These are phyloP conservation scores for Epinephelus lanceolatus DNA, from an alignment of 2,113 vertebrate genomes.

Conservation along the genomic window DNA sequence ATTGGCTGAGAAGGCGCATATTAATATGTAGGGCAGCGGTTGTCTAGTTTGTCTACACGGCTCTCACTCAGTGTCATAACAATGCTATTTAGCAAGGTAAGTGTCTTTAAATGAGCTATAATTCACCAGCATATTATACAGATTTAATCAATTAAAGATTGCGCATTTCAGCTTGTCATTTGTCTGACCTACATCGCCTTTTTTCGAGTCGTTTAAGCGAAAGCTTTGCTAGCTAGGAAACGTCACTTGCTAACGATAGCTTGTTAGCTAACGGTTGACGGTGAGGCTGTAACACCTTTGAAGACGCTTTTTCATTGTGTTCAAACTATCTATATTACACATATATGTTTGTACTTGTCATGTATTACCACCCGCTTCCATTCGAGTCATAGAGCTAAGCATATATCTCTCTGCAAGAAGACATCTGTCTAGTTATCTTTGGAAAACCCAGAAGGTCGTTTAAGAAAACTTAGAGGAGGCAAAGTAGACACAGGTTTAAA, in stretches of 20 bases:
- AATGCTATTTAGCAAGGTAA: conserved; percentile 77
- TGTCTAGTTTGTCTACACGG: fast-evolving
- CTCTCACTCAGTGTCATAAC: fast-evolving
- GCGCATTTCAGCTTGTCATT: not conserved
- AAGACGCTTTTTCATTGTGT: too few species aligned
- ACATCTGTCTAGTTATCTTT: not conserved
- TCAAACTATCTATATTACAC: not conserved
- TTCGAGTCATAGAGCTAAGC: not conserved
- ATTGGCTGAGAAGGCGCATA: conserved; percentile 48
- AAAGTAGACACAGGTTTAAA: too few species aligned
- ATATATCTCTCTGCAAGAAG: not conserved
- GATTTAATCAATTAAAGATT: fast-evolving
- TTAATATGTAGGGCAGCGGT: not conserved
- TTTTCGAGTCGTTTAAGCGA: fast-evolving
- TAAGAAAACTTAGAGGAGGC: too few species aligned
- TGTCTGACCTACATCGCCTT: not conserved
- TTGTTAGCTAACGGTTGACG: not conserved
- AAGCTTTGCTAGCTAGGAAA: not conserved
- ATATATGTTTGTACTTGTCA: fast-evolving
- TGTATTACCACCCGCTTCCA: too few species aligned
- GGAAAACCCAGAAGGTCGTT: not conserved
- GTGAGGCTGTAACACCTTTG: not conserved
- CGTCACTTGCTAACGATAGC: conserved; percentile 40
- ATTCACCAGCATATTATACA: fast-evolving
- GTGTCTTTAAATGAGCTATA: fast-evolving